phyloP scores from a whole-genome alignment of 2,888 invertebrate genomes.

The Epistrophe grossulariae region DNA sequence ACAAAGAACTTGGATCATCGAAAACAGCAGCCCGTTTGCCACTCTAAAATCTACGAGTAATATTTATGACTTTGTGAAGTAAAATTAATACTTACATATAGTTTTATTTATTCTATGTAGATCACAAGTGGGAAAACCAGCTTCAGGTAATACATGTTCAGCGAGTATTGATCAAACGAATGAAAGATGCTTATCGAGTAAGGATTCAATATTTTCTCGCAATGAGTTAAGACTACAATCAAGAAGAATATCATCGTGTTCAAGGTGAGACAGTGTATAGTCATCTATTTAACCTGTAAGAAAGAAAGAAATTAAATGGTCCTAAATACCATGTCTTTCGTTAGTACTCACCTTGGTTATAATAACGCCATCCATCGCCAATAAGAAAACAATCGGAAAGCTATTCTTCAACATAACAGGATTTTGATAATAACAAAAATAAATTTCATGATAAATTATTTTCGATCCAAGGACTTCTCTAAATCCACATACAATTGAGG shows the following conservation, averaged over 20 bases:
- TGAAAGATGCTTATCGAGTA: slow-evolving; percentile 41
- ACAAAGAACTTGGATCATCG: slow-evolving; percentile 73
- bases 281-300: background rate
- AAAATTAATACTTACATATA: background rate
- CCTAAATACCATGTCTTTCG: too few species aligned
- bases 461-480: too few species aligned
- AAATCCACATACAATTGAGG: too few species aligned
- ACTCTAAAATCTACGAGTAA: slow-evolving; percentile 76
- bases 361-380: too few species aligned
- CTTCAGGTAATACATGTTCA: slow-evolving; percentile 26
- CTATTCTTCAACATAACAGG: too few species aligned
- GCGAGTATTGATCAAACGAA: slow-evolving; percentile 10
- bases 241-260: slow-evolving; percentile 78
- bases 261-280: slow-evolving; percentile 71
- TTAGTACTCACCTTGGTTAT: too few species aligned
- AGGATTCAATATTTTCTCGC: slow-evolving; percentile 57
- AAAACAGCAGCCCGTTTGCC: slow-evolving; percentile 81
- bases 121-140: slow-evolving; percentile 39
- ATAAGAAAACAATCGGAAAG: too few species aligned
- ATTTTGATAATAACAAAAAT: too few species aligned
- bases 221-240: slow-evolving; percentile 52
- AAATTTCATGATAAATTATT: too few species aligned
- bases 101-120: slow-evolving; percentile 10
- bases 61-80: background rate
- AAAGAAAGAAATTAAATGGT: too few species aligned